These are phyloP conservation scores for Orthonevra nobilis DNA, from an alignment of 2,888 invertebrate genomes.

Conservation along the genomic window DNA sequence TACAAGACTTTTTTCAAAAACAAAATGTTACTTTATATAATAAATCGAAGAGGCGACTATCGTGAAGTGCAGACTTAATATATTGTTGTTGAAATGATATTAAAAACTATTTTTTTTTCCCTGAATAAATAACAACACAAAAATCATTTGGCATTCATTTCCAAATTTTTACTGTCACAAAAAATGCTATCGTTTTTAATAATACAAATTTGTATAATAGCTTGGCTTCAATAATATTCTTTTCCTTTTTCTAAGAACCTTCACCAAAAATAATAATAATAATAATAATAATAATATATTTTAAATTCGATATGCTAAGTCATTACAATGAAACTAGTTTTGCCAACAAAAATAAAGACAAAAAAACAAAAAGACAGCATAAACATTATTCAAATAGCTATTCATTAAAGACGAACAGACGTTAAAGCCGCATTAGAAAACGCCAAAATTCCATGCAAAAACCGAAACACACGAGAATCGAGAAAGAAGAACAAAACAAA, in stretches of 20 bases:
- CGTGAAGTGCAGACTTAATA: too few relatives aligned
- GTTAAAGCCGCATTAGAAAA: constrained; percentile 31
- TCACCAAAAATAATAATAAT: constrained; percentile 3
- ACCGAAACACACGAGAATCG: constrained; percentile 25
- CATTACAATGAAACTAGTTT: constrained; percentile 33
- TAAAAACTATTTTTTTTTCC: too few relatives aligned
- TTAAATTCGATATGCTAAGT: constrained; percentile 7
- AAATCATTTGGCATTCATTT: too few relatives aligned
- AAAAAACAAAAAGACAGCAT: background rate
- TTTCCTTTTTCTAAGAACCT: background rate
- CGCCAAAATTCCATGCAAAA: constrained; percentile 50
- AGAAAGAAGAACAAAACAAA: constrained; percentile 50
- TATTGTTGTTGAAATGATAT: too few relatives aligned
- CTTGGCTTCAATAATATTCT: background rate
- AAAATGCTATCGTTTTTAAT: too few relatives aligned
- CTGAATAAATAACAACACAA: too few relatives aligned
- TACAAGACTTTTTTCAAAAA: too few relatives aligned
- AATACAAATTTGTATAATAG: background rate
- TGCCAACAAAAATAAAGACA: constrained; percentile 6
- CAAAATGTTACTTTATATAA: too few relatives aligned
- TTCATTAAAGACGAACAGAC: constrained; percentile 10
- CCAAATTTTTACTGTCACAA: too few relatives aligned
- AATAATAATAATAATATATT: too few relatives aligned
- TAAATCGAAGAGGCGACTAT: too few relatives aligned
- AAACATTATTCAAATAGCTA: constrained; percentile 9